A percentile compares a stretch with the other conserved stretches of the same genome.
Conservation (phyloP, 2,888 invertebrate genomes). For the Pollenia angustigena region DNA sequence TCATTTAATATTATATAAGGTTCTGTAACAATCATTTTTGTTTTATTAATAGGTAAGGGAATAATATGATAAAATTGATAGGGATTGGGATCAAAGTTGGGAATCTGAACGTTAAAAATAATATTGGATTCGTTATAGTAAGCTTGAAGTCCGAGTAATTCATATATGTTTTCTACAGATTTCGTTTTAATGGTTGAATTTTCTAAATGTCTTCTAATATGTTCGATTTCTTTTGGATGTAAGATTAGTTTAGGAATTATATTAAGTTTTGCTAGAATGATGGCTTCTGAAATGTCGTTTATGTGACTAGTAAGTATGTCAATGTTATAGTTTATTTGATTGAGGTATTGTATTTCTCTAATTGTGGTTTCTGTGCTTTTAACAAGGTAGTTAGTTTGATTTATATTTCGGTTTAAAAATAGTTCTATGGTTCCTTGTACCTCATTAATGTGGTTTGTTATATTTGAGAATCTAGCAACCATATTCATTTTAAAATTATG, state of each 20-base stretch:
- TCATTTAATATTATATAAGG: constrained; percentile 32
- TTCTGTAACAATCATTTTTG: constrained; percentile 54
- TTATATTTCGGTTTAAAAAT: constrained; percentile 20
- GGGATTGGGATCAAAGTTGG: constrained; percentile 47
- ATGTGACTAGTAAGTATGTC: too few species aligned
- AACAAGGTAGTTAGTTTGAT: neutral
- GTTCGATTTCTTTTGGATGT: constrained; percentile 59
- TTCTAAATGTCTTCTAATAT: constrained; percentile 52
- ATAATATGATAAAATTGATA: constrained; percentile 62
- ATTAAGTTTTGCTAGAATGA: too few species aligned
- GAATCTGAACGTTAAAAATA: constrained; percentile 68
- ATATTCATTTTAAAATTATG: constrained; percentile 45
- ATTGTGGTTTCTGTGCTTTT: constrained; percentile 19
- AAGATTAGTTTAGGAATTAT: too few species aligned
- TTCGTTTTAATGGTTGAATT: constrained; percentile 53
- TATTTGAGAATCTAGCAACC: constrained; percentile 14
- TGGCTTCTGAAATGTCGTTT: too few species aligned
- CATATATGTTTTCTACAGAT: constrained; percentile 69
- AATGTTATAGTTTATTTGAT: too few species aligned
- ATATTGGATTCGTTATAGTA: constrained; percentile 67
- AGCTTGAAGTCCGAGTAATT: constrained; percentile 66
- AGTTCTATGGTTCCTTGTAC: constrained; percentile 17
- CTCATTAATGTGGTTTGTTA: constrained; percentile 2
- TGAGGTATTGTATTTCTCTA: too few species aligned
- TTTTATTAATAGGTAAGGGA: constrained; percentile 66